phyloP scores from a whole-genome alignment of 1,140 invertebrate genomes.

The Ips nitidus region DNA sequence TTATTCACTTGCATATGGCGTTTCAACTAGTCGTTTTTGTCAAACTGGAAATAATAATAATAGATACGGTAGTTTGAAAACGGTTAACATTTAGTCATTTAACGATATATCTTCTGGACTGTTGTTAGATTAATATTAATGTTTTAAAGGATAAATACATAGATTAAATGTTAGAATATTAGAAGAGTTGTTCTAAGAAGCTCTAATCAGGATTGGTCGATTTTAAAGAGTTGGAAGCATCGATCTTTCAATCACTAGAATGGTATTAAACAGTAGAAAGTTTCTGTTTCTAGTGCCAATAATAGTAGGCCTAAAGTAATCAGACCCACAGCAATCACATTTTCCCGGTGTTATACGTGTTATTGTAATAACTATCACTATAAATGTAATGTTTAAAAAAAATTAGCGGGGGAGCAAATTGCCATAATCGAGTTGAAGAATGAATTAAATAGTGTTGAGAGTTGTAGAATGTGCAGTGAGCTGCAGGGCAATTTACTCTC shows the following conservation, averaged over 20 bases:
- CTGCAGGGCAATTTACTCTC: neutral
- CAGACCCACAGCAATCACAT: neutral
- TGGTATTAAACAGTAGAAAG: neutral
- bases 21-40: too few relatives aligned
- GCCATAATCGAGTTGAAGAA: neutral
- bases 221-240: neutral
- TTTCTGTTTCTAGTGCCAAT: neutral
- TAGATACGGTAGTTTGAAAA: too few relatives aligned
- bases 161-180: neutral
- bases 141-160: neutral
- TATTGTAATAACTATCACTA: neutral
- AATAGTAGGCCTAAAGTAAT: neutral
- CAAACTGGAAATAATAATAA: too few relatives aligned
- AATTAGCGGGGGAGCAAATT: neutral
- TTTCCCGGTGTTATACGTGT: neutral
- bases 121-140: neutral
- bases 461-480: neutral
- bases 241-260: neutral
- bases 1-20: too few relatives aligned
- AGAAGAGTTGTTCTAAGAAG: neutral
- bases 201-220: neutral
- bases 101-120: neutral
- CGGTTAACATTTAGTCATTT: too few relatives aligned
- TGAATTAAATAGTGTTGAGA: neutral
- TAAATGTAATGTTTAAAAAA: neutral